phyloP scores from a whole-genome alignment of 2,888 invertebrate genomes.

The Ypsolopha sequella region DNA sequence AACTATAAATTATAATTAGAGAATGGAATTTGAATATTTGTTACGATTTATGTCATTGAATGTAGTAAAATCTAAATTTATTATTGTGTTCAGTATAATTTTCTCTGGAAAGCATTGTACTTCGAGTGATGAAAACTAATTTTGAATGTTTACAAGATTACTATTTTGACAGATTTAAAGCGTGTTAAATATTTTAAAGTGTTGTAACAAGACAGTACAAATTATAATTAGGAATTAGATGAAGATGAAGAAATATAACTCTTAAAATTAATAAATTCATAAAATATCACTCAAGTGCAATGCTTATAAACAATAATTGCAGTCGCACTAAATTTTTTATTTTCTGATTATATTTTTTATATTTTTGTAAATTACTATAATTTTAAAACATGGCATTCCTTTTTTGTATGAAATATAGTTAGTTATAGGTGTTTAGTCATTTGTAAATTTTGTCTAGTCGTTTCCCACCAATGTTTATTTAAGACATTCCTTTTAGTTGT shows the following conservation, averaged over 20 bases:
- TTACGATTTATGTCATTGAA: constrained; percentile 30
- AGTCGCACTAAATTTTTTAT: constrained; percentile 41
- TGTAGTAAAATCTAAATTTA: constrained; percentile 54
- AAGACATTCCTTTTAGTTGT: not conserved
- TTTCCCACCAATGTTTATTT: constrained; percentile 1
- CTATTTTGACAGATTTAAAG: constrained; percentile 1
- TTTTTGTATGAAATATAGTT: not conserved
- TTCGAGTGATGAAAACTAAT: constrained; percentile 37
- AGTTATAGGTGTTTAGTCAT: not conserved
- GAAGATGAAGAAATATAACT: constrained; percentile 24
- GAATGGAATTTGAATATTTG: constrained; percentile 31
- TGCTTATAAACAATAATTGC: constrained; percentile 36
- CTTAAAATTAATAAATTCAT: not conserved
- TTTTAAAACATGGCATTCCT: not conserved
- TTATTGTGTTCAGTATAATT: constrained; percentile 49
- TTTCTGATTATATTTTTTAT: not conserved
- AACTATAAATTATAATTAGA: constrained; percentile 27
- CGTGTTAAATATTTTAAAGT: constrained; percentile 1
- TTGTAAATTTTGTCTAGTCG: constrained; percentile 1
- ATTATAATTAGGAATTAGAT: constrained; percentile 54
- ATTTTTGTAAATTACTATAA: not conserved
- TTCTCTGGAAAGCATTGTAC: constrained; percentile 49
- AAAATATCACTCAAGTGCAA: constrained; percentile 52
- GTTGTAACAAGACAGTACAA: constrained; percentile 42
- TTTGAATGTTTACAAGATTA: constrained; percentile 10